Conservation (phyloP, 1,140 invertebrate species). For the Euura saliciscinereae region DNA sequence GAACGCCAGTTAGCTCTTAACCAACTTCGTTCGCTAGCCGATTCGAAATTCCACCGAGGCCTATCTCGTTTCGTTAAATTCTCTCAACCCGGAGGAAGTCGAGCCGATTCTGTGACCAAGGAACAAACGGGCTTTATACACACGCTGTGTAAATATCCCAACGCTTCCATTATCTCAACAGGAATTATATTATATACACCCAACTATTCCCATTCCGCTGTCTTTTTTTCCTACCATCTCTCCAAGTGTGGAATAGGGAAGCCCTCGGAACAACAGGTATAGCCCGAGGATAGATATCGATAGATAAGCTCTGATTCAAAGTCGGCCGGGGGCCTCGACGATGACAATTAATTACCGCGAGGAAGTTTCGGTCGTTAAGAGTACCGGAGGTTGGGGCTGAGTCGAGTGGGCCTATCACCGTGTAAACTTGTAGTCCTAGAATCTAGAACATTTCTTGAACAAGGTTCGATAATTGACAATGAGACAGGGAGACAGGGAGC, state of each 20-base stretch:
- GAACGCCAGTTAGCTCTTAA: not conserved
- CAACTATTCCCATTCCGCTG: not conserved
- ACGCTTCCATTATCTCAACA: no score
- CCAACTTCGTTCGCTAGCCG: not conserved
- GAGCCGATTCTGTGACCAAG: not conserved
- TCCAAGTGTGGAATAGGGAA: not conserved
- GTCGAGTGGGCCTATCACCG: not conserved
- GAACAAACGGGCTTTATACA: not conserved
- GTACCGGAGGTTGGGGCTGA: not conserved
- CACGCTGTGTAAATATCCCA: not conserved
- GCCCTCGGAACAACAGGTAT: not conserved
- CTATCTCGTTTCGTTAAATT: not conserved
- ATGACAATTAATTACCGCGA: constrained; percentile 1
- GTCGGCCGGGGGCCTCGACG: not conserved
- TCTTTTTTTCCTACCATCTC: not conserved
- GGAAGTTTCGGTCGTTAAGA: not conserved
- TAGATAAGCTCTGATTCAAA: not conserved
- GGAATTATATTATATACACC: not conserved
- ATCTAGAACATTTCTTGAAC: not conserved
- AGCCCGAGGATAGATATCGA: not conserved
- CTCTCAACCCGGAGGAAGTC: not conserved
- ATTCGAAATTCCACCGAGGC: not conserved
- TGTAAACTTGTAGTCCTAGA: not conserved
- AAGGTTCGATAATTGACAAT: not conserved
- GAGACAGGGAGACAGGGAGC: no score